Evolutionary conservation across 2,797 vertebrate genomes (phyloP).

Genomic region (Mormyrops attenuatus): DNA sequence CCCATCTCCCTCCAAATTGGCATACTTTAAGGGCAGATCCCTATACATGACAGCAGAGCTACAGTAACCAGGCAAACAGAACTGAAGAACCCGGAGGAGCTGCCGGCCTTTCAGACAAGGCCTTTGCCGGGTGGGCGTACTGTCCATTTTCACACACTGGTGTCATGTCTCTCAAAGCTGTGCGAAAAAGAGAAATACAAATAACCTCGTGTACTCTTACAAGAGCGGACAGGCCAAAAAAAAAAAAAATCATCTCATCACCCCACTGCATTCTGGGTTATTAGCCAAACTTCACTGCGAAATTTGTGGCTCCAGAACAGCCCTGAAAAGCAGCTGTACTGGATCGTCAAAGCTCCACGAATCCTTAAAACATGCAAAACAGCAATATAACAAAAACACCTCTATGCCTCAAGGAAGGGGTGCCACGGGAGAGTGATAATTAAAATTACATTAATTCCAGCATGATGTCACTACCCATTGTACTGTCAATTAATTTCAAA

Average conservation of each 20-base stretch:
- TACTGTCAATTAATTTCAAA: slow-evolving; percentile 25
- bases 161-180: not conserved
- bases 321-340: not conserved
- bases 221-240: not conserved
- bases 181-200: not conserved
- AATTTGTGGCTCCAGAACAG: not conserved
- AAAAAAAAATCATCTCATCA: not conserved
- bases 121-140: not conserved
- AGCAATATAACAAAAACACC: not conserved
- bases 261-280: not conserved
- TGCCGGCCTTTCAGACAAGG: not conserved
- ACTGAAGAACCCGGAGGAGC: not conserved
- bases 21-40: not conserved
- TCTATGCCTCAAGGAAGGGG: not conserved
- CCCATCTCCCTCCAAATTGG: not conserved
- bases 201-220: not conserved
- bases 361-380: not conserved
- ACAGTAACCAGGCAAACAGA: not conserved
- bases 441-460: slow-evolving; percentile 19
- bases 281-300: too few species aligned
- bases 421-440: slow-evolving; percentile 4
- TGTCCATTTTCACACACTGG: not conserved
- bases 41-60: not conserved
- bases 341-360: not conserved
- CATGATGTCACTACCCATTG: slow-evolving; percentile 3